Conservation (phyloP, 2,888 invertebrate species). For the Antitype chi region DNA sequence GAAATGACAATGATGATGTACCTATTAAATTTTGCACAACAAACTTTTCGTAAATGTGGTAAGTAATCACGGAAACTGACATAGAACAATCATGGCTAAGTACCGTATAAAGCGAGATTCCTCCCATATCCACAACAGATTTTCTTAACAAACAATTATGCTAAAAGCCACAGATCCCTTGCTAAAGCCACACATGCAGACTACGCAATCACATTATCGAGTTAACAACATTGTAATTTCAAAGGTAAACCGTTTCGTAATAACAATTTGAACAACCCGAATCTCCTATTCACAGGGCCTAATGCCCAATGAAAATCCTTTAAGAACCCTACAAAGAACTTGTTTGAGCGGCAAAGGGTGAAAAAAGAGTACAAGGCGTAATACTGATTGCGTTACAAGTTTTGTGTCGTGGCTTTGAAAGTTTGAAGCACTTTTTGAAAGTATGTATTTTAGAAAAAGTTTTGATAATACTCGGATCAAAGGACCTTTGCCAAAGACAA, state of each 20-base stretch:
- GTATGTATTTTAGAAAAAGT: neutral
- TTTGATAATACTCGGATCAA: neutral
- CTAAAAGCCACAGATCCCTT: slow-evolving; percentile 45
- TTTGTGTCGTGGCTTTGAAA: slow-evolving; percentile 14
- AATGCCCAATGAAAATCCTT: slow-evolving; percentile 62
- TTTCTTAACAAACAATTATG: slow-evolving; percentile 46
- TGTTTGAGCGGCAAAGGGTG: slow-evolving; percentile 40
- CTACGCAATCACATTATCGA: slow-evolving; percentile 60
- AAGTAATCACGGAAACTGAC: neutral
- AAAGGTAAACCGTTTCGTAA: slow-evolving; percentile 59
- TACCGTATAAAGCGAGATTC: neutral
- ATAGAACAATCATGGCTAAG: neutral
- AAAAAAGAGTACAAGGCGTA: slow-evolving; percentile 41
- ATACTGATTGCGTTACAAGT: slow-evolving; percentile 32
- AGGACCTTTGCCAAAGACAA: neutral
- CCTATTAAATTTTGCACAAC: too few relatives aligned
- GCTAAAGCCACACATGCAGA: slow-evolving; percentile 27
- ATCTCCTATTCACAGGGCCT: slow-evolving; percentile 47
- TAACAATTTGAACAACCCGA: slow-evolving; percentile 61
- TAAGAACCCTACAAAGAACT: slow-evolving; percentile 51
- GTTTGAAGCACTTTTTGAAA: neutral
- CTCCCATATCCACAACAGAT: neutral
- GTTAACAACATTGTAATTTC: slow-evolving; percentile 57
- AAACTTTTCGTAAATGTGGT: neutral
- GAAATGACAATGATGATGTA: too few relatives aligned